Percentiles rank a stretch among this genome's conserved stretches.
phyloP scores from a whole-genome alignment of 2,888 invertebrate species.

The Drosophila kokeensis region DNA sequence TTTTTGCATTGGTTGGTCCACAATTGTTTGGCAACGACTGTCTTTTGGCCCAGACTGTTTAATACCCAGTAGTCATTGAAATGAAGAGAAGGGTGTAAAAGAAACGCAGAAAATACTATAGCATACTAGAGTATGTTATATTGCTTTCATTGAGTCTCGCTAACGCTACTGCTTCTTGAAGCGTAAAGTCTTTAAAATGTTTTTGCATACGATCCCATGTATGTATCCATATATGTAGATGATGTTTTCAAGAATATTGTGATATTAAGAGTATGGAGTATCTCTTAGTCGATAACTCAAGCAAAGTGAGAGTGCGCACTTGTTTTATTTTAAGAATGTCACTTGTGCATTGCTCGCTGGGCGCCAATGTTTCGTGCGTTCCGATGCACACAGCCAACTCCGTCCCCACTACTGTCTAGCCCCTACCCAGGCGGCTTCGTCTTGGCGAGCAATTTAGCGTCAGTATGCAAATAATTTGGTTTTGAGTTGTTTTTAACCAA shows the following conservation, averaged over 20 bases:
- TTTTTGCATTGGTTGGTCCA: conserved; percentile 32
- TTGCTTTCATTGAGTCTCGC: background rate
- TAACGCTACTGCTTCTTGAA: background rate
- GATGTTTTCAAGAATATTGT: background rate
- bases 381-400: conserved; percentile 41
- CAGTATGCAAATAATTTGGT: conserved; percentile 55
- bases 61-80: conserved; percentile 8
- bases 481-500: conserved; percentile 53
- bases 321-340: conserved; percentile 71
- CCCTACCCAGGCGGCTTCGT: conserved; percentile 28
- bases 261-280: conserved; percentile 9
- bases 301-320: conserved; percentile 7
- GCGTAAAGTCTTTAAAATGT: background rate
- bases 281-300: conserved; percentile 4
- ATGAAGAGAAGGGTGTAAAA: background rate
- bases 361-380: conserved; percentile 74
- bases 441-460: conserved; percentile 48
- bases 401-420: conserved; percentile 64
- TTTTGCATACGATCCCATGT: background rate
- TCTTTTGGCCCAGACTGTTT: conserved; percentile 17
- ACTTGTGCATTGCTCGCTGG: conserved; percentile 64
- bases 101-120: background rate
- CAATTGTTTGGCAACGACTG: conserved; percentile 23
- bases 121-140: background rate
- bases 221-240: background rate